These are phyloP conservation scores for Rambutsinella grinnellia DNA, from an alignment of 2,888 invertebrate species.

Conservation along the genomic window DNA sequence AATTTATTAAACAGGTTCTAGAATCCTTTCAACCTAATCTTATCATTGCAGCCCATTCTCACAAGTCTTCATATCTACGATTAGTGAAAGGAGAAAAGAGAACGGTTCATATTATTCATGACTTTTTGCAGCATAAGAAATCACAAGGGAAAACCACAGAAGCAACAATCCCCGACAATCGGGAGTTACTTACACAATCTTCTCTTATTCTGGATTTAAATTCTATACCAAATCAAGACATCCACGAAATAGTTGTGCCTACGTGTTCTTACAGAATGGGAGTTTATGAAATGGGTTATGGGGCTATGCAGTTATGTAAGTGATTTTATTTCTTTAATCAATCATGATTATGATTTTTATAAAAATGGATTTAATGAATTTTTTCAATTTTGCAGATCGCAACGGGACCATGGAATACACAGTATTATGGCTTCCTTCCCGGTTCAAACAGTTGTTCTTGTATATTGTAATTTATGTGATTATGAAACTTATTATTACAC, in stretches of 20 bases:
- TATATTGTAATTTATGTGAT: conserved; percentile 71
- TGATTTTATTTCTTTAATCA: not conserved
- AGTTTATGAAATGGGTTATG: conserved; percentile 86
- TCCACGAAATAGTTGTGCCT: conserved; percentile 88
- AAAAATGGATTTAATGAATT: conserved; percentile 37
- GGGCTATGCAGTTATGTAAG: conserved; percentile 81
- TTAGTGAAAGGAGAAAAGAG: conserved; percentile 6
- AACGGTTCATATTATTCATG: conserved; percentile 26
- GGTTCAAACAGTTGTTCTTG: conserved; percentile 76
- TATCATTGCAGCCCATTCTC: conserved; percentile 80
- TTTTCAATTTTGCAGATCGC: conserved; percentile 74
- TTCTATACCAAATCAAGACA: conserved; percentile 26
- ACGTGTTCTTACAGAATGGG: conserved; percentile 99
- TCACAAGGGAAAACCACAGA: not conserved
- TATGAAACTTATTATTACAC: conserved; percentile 66
- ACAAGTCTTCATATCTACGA: conserved; percentile 75
- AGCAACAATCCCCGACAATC: not conserved
- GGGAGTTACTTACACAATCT: not conserved
- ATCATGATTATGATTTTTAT: conserved; percentile 17
- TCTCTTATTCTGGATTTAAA: conserved; percentile 19
- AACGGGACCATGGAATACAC: conserved; percentile 74
- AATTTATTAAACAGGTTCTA: conserved; percentile 72
- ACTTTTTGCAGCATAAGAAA: conserved; percentile 28
- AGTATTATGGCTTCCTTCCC: conserved; percentile 83
- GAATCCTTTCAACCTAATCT: conserved; percentile 77